Base-by-base conservation (phyloP, 53 echinoderm and acorn worm genomes). In the Actinopyga echinites region DNA sequence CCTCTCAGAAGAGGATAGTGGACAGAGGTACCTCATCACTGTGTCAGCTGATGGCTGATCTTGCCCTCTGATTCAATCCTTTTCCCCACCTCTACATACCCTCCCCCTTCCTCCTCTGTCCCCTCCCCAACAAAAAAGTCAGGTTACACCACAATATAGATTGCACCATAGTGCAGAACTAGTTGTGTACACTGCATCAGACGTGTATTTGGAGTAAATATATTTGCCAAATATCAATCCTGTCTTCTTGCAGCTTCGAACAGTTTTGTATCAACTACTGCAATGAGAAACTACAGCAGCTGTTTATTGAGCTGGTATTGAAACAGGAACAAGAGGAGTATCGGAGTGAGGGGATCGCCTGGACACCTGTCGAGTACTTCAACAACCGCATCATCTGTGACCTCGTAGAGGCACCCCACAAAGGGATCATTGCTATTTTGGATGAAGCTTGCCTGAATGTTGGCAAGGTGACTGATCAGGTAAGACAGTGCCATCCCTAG, bases 251-350 rank as follows among this genome's bases (percentile, higher is more conserved):
- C 86, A 97, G 97, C 45, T 97, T 97, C 90, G 99, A 97, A 79
- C 99, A 99, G 87, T 95, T 99, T 79, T 99, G 99, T 64, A 99
- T 99, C 87, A 99, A 99, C 91, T 99, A 99, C 99, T 99, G 99
- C 89, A 99, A 99, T 36, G 99, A 99, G 92, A 99, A 99, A 55
- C 92, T 99, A 0, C 99, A 99, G 82, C 99, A 99, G 85, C 89
- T 99, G 36, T 99, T 99, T 59, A 95, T 94, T 24, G 94, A 92
- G 84, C 53, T 99, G 36, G 99, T 99, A 19, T 54, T 99, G 80
- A 99, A 99, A 52, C 99, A 99, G 65, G 99, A 99, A 29, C 99
- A 99, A 57, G 99, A 99, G 81, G 99, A 99, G 75, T 99, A 99
- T 82, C 54, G 89, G 64, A 65, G 99, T 12, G 99, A 99, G 43